A percentile compares a stretch with the other conserved stretches of the same genome.
These are phyloP conservation scores for Hetaerina americana DNA, from an alignment of 1,140 invertebrate species.

Conservation along the genomic window DNA sequence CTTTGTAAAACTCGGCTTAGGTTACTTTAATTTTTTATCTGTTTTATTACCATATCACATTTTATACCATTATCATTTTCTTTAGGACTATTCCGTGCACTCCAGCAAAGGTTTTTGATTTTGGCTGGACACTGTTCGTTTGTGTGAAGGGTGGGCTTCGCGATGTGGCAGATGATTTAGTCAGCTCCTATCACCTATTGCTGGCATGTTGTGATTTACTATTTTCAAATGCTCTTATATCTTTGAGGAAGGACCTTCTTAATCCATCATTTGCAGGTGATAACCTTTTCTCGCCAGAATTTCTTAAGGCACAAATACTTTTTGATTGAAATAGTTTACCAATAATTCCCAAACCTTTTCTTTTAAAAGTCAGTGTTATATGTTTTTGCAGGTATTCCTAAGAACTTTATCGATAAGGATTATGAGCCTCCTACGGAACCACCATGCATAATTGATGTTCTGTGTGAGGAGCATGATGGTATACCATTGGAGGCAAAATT, in stretches of 20 bases:
- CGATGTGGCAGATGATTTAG: conserved; percentile 77
- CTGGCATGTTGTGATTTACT: conserved; percentile 83
- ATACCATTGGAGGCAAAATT: conserved; percentile 73
- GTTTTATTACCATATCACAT: too few relatives aligned
- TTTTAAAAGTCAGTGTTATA: too few relatives aligned
- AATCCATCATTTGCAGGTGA: conserved; percentile 72
- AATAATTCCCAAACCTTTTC: conserved; percentile 15
- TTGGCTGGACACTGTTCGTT: conserved; percentile 86
- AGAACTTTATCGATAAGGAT: conserved; percentile 50
- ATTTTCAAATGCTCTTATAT: conserved; percentile 70
- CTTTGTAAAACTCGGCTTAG: too few relatives aligned
- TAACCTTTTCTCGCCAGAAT: conserved; percentile 13
- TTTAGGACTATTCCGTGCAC: conserved; percentile 54
- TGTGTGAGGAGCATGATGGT: conserved; percentile 71
- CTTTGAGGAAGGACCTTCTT: conserved; percentile 68
- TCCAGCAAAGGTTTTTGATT: conserved; percentile 72
- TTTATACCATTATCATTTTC: conserved; percentile 17
- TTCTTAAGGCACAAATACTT: conserved; percentile 2
- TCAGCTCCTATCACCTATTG: conserved; percentile 87
- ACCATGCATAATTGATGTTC: conserved; percentile 67
- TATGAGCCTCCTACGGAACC: conserved; percentile 49
- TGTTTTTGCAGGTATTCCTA: conserved; percentile 51
- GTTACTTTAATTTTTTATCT: too few relatives aligned
- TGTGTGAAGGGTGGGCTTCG: conserved; percentile 77
- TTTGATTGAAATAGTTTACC: neutral